These are phyloP conservation scores for Orthosia incerta DNA, from an alignment of 2,888 invertebrate genomes.

Conservation along the genomic window DNA sequence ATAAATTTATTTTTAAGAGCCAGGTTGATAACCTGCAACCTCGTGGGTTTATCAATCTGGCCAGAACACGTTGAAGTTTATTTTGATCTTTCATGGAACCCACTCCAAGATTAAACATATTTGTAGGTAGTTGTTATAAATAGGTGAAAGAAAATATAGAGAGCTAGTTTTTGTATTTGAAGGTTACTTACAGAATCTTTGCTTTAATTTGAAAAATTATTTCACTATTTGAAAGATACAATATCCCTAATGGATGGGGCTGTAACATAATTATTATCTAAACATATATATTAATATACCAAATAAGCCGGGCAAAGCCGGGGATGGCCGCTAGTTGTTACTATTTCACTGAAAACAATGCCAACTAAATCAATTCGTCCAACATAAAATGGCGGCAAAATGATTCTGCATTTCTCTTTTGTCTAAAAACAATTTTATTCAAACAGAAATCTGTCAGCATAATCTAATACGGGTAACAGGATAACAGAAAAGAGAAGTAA, in stretches of 20 bases:
- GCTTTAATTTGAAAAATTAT: too few relatives aligned
- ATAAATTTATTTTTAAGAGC: not conserved
- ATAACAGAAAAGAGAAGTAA: constrained; percentile 49
- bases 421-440: constrained; percentile 17
- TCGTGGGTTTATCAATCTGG: not conserved
- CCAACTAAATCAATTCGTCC: not conserved
- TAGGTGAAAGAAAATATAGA: not conserved
- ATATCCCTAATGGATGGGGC: too few relatives aligned
- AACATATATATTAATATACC: too few relatives aligned
- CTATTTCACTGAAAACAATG: not conserved
- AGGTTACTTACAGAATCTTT: too few relatives aligned
- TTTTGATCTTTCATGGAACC: not conserved
- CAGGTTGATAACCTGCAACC: not conserved
- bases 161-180: too few relatives aligned
- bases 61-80: too few relatives aligned
- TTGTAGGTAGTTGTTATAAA: too few relatives aligned
- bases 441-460: constrained; percentile 42
- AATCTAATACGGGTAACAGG: constrained; percentile 56
- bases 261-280: too few relatives aligned
- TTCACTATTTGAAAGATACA: too few relatives aligned
- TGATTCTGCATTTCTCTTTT: not conserved
- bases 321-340: too few relatives aligned
- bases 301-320: too few relatives aligned
- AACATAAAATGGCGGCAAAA: not conserved
- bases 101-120: not conserved